Evolutionary conservation across 2,888 invertebrate species (phyloP).

Genomic region (Lycia hirtaria): DNA sequence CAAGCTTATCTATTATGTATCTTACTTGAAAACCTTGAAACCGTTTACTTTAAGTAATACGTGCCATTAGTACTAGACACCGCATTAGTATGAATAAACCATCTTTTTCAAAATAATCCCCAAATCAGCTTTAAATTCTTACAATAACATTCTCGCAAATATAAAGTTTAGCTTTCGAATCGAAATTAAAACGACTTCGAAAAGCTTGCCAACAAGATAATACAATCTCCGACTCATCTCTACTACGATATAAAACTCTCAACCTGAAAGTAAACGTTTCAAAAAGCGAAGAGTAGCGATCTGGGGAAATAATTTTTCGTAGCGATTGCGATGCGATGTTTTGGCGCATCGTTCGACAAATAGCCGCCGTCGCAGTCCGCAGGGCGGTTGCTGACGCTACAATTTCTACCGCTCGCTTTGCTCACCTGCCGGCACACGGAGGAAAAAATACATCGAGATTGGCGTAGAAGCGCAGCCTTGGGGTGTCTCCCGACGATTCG

Average conservation of each 20-base stretch:
- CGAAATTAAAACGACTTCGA: conserved; percentile 72
- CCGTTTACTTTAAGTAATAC: conserved; percentile 36
- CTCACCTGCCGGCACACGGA: conserved; percentile 54
- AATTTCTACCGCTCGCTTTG: conserved; percentile 67
- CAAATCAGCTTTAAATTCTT: conserved; percentile 24
- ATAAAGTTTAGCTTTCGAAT: conserved; percentile 59
- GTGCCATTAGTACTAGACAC: conserved; percentile 25
- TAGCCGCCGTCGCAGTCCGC: conserved; percentile 76
- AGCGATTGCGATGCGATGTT: conserved; percentile 81
- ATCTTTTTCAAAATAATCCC: conserved; percentile 17
- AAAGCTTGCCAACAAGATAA: conserved; percentile 80
- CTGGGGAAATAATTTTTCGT: conserved; percentile 80
- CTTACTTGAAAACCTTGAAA: conserved; percentile 38
- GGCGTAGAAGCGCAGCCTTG: conserved; percentile 72
- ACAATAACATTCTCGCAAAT: conserved; percentile 28
- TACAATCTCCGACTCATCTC: conserved; percentile 74
- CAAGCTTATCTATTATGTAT: conserved; percentile 50
- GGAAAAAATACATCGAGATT: conserved; percentile 71
- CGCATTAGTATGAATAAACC: conserved; percentile 28
- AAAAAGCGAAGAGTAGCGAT: conserved; percentile 78
- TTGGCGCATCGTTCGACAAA: conserved; percentile 84
- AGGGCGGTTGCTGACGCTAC: conserved; percentile 76
- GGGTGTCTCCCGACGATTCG: conserved; percentile 75
- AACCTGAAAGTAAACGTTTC: conserved; percentile 75
- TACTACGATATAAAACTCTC: conserved; percentile 74